Base-by-base conservation (phyloP, 2,797 vertebrate species). In the Enteromius argenteus region DNA sequence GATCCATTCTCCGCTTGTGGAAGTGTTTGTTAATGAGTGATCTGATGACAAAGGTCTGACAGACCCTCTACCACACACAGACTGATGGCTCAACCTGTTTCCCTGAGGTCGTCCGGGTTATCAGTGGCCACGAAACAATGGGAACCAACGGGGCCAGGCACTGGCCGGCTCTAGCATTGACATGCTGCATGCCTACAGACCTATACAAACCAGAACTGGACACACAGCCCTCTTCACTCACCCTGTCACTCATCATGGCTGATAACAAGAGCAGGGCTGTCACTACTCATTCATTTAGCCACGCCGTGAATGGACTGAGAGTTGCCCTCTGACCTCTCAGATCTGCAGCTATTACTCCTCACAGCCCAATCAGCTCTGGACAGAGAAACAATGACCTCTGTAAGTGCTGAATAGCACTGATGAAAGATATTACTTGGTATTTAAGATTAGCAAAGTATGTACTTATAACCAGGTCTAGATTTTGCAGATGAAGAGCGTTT, bases 1-100 rank as follows among this genome's bases (percentile, higher is more conserved):
- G 88, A 77, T 51, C 91, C 89, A 91, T 94, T 93, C 92, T 92
- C 91, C 86, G 74, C 84, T 30, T 13, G 87, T 86, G 86, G 91
- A 93, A 92, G 91, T 66, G 19, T 83, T 79, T 80, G 94, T 96
- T 95, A 96, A 96, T 96, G 92, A 95, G 92, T 95, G 94, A 94
- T 91, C 88, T 80, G 86, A 89, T 88, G 91, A 94, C 94, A 95
- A 96, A 94, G 91, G 90, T 82, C 89, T 90, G 92, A 93, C 91
- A 89, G 91, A 86, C 76, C 87, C 88, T 74, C 67, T 84, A 84
- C 89, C 91, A 88, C 90, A 92, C 89, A 91, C 91, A 84, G 74
- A 92, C 89, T 72, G 37, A 88, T 88, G 90, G 90, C 91, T 89
- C 91, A 93, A 92, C 93, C 93, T 93, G 92, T 90, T 92, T 89